Conservation (phyloP, 2,113 vertebrate species). For the Phalacrocorax carbo region DNA sequence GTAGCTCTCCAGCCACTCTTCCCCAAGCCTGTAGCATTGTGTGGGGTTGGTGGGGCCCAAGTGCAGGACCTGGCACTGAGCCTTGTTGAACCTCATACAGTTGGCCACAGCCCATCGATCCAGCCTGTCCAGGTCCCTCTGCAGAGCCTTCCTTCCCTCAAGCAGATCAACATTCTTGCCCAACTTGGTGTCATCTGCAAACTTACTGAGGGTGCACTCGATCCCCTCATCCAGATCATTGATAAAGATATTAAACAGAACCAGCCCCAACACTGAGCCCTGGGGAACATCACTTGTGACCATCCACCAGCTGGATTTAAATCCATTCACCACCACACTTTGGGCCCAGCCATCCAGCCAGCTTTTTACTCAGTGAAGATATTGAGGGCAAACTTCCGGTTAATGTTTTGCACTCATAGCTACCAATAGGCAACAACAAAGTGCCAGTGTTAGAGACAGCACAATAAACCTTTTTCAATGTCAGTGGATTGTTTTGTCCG, state of each 20-base stretch:
- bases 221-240: background rate
- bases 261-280: no score
- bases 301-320: background rate
- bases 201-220: background rate
- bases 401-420: background rate
- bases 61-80: background rate
- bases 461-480: background rate
- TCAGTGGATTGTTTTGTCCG: background rate
- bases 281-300: background rate
- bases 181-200: background rate
- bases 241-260: background rate
- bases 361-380: background rate
- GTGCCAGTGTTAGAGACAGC: background rate
- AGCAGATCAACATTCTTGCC: background rate
- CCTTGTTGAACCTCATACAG: background rate
- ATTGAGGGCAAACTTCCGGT: background rate
- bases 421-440: background rate
- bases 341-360: background rate
- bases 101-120: fast-evolving
- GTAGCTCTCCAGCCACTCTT: background rate
- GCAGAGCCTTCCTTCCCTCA: background rate
- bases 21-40: no score
- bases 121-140: background rate
- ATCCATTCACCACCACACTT: background rate
- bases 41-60: background rate